Conservation (phyloP, 2,113 vertebrate species). For the Polypterus senegalus region DNA sequence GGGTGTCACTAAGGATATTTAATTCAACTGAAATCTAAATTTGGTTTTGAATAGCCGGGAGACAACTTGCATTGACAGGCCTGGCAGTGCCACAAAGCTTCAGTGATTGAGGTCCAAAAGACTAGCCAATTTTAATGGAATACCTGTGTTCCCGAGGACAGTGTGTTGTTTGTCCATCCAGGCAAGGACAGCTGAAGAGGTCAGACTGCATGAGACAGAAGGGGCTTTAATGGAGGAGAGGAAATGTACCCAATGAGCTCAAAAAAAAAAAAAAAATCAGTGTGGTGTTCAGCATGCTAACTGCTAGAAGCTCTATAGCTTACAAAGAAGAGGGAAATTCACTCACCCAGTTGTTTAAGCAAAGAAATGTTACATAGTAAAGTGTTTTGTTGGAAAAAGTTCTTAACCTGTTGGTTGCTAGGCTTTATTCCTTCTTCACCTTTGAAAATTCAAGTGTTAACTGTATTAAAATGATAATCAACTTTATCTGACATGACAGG, state of each 20-base stretch:
- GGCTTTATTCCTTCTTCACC: no score
- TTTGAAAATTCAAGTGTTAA: no score
- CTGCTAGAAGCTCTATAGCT: neutral
- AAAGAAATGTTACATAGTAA: no score
- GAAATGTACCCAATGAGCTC: constrained; percentile 19
- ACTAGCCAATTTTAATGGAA: constrained; percentile 21
- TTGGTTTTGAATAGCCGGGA: constrained; percentile 21
- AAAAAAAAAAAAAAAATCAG: constrained; percentile 9
- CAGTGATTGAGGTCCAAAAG: constrained; percentile 20
- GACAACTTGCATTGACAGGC: constrained; percentile 4
- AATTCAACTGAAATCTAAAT: constrained; percentile 5
- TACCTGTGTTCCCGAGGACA: constrained; percentile 23
- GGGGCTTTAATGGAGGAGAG: constrained; percentile 27
- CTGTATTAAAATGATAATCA: no score
- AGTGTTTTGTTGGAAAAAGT: no score
- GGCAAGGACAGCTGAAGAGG: no score
- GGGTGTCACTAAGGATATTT: constrained; percentile 5
- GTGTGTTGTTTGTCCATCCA: constrained; percentile 23
- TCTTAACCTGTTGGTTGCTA: no score
- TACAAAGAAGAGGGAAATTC: neutral
- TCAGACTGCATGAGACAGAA: constrained; percentile 23
- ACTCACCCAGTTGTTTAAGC: no score
- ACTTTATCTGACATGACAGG: no score
- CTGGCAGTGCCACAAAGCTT: constrained; percentile 25
- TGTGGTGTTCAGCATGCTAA: constrained; percentile 1